Percentiles rank a stretch among this genome's conserved stretches.
phyloP scores from a whole-genome alignment of 2,797 vertebrate genomes.

The Myotis vivesi region DNA sequence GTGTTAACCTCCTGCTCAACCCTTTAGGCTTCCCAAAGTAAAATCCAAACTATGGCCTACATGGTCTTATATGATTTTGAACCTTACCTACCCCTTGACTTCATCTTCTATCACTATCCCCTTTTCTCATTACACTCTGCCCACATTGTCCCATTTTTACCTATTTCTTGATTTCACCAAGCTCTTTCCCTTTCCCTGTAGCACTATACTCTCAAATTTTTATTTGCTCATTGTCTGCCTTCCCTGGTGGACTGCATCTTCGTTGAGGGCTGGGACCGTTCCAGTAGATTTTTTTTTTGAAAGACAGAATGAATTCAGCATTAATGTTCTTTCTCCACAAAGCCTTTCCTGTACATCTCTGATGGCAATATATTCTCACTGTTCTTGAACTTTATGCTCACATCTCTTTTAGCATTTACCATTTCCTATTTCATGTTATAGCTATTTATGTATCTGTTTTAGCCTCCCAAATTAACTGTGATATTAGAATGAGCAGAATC shows the following conservation, averaged over 20 bases:
- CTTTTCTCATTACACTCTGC: constrained; percentile 21
- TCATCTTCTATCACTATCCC: neutral
- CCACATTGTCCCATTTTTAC: neutral
- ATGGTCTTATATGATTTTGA: neutral
- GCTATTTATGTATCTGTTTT: constrained; percentile 31
- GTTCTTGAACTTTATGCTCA: constrained; percentile 27
- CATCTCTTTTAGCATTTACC: constrained; percentile 31
- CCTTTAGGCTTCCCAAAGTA: constrained; percentile 20
- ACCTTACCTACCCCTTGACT: neutral
- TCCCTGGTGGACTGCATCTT: neutral
- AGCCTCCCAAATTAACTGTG: constrained; percentile 43
- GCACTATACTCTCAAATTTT: neutral
- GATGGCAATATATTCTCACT: constrained; percentile 26
- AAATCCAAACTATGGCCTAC: constrained; percentile 4
- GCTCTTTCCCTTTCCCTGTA: neutral
- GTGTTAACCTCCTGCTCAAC: neutral
- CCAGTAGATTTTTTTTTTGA: constrained; percentile 48
- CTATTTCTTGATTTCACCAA: constrained; percentile 6
- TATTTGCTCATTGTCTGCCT: neutral
- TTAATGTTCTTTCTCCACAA: constrained; percentile 17
- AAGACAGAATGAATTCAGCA: constrained; percentile 51
- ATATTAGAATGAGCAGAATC: neutral
- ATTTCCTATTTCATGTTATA: neutral
- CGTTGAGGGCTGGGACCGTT: neutral
- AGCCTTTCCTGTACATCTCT: constrained; percentile 25